phyloP scores from a whole-genome alignment of 2,797 vertebrate genomes.

The Gadopsis marmoratus region DNA sequence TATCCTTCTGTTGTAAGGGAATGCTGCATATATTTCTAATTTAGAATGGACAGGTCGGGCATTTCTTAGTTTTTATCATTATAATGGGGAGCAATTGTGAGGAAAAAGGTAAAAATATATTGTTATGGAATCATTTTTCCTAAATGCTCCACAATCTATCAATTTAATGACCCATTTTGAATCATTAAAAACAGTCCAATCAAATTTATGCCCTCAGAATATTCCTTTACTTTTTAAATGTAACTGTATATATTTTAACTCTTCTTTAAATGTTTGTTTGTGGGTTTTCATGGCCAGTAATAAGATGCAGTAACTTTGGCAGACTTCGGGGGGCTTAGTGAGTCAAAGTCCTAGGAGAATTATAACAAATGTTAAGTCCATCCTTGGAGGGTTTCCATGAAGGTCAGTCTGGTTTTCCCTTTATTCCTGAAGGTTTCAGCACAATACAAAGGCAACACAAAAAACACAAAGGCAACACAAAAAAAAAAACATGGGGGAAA shows the following conservation, averaged over 20 bases:
- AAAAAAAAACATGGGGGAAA: not conserved
- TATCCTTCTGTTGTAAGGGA: constrained; percentile 63
- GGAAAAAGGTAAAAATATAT: not conserved
- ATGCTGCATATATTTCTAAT: constrained; percentile 42
- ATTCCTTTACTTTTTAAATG: not conserved
- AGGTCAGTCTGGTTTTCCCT: constrained; percentile 23
- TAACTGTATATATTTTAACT: not conserved
- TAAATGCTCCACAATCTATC: not conserved
- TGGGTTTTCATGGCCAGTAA: not conserved
- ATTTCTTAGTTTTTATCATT: not conserved
- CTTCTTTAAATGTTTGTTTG: not conserved
- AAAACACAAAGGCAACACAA: constrained; percentile 29
- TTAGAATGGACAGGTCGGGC: not conserved
- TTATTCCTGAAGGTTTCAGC: constrained; percentile 26
- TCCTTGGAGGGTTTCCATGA: constrained; percentile 25
- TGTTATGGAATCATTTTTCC: not conserved
- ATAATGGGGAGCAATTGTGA: not conserved
- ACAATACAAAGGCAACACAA: constrained; percentile 19
- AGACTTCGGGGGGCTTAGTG: not conserved
- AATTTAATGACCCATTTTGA: not conserved
- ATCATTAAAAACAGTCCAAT: not conserved
- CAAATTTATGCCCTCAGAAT: not conserved
- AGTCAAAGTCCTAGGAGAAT: not conserved
- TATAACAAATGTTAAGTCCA: constrained; percentile 13
- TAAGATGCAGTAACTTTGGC: not conserved